phyloP scores from a whole-genome alignment of 2,888 invertebrate genomes.

The Malthinus flaveolus region DNA sequence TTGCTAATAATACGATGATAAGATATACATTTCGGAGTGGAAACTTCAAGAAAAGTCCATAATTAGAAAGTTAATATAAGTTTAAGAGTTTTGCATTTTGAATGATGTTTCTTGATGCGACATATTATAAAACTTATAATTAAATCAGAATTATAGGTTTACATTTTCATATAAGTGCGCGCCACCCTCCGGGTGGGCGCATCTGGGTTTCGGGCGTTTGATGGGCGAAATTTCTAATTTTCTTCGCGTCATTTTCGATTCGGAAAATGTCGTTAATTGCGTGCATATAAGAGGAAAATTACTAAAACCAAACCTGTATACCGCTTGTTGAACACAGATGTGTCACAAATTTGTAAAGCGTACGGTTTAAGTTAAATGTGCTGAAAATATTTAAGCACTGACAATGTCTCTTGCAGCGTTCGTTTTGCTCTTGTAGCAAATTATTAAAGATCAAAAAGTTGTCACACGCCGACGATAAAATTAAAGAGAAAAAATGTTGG shows the following conservation, averaged over 20 bases:
- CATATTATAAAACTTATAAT: constrained; percentile 11
- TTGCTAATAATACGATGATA: constrained; percentile 35
- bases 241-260: neutral
- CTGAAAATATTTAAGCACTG: constrained; percentile 52
- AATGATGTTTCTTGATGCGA: constrained; percentile 20
- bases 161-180: too few species aligned
- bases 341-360: constrained; percentile 47
- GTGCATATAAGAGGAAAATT: constrained; percentile 13
- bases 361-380: constrained; percentile 50
- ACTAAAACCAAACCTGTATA: constrained; percentile 19
- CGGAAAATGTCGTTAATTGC: too few species aligned
- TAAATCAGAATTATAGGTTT: constrained; percentile 2
- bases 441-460: too few species aligned
- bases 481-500: too few species aligned
- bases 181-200: neutral
- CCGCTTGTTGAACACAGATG: constrained; percentile 49
- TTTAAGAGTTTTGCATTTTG: constrained; percentile 18
- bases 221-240: neutral
- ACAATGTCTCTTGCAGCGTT: constrained; percentile 47
- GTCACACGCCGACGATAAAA: too few species aligned
- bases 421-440: neutral
- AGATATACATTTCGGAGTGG: constrained; percentile 30
- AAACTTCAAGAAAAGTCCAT: constrained; percentile 30
- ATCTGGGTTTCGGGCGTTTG: neutral
- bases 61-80: constrained; percentile 27